Percentiles rank a stretch among this genome's conserved stretches.
phyloP scores from a whole-genome alignment of 2,888 invertebrate species.

The Cerastis rubricosa region DNA sequence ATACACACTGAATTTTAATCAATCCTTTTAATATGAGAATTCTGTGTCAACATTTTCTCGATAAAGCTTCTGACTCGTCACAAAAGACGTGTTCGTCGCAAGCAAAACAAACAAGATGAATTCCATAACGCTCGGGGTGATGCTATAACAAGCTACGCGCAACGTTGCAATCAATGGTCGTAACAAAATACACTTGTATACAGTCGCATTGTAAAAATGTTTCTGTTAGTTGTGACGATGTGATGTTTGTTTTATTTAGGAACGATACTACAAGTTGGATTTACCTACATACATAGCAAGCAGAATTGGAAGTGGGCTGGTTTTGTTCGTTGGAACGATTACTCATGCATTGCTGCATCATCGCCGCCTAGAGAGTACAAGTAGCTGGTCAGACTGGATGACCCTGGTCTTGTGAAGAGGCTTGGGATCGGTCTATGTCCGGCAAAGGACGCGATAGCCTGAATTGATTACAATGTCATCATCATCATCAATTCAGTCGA shows the following conservation, averaged over 20 bases:
- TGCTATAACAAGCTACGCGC: conserved; percentile 43
- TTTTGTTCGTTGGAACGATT: not conserved
- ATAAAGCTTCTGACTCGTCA: conserved; percentile 1
- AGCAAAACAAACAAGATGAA: conserved; percentile 28
- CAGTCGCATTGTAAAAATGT: not conserved
- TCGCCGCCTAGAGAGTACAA: not conserved
- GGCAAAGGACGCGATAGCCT: not conserved
- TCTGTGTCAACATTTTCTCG: not conserved
- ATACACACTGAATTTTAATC: not conserved
- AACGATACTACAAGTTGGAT: not conserved
- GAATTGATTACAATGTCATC: not conserved
- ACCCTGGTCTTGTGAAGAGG: not conserved
- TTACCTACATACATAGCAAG: not conserved
- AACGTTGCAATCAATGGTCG: conserved; percentile 44
- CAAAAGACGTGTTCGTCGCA: conserved; percentile 4
- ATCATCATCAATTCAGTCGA: too few species aligned
- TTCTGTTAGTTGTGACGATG: not conserved
- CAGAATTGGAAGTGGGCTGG: not conserved
- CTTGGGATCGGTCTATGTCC: not conserved
- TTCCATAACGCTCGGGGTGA: conserved; percentile 26
- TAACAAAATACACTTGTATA: not conserved
- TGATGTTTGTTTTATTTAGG: not conserved
- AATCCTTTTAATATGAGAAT: not conserved
- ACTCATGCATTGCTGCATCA: not conserved
- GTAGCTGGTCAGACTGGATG: not conserved